phyloP scores from a whole-genome alignment of 2,797 vertebrate species.

The Yasuhikotakia modesta region DNA sequence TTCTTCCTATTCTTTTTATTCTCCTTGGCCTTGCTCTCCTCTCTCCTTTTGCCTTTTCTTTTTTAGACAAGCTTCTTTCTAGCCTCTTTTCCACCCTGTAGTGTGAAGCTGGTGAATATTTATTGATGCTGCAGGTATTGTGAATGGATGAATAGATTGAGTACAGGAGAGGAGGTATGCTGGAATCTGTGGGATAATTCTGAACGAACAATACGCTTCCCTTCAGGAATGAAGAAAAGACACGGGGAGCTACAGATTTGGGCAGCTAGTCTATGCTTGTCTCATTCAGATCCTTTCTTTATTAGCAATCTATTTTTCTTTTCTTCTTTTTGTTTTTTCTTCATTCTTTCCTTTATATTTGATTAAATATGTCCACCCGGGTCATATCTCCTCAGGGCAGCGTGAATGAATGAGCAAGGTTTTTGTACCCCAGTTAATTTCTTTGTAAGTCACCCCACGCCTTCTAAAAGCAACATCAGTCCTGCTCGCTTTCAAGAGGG shows the following conservation, averaged over 20 bases:
- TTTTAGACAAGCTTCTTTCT: constrained; percentile 53
- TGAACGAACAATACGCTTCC: constrained; percentile 58
- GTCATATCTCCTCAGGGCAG: constrained; percentile 61
- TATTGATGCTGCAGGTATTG: constrained; percentile 70
- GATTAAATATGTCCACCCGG: constrained; percentile 55
- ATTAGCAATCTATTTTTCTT: constrained; percentile 18
- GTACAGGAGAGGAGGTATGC: constrained; percentile 58
- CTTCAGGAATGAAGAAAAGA: constrained; percentile 55
- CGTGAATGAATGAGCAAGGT: constrained; percentile 51
- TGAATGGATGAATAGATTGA: constrained; percentile 64
- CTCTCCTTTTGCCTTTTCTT: constrained; percentile 60
- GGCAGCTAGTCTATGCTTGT: constrained; percentile 53
- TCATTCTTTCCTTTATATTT: constrained; percentile 20
- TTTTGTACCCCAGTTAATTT: constrained; percentile 31
- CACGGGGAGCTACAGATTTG: constrained; percentile 56
- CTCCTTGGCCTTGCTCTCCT: constrained; percentile 58
- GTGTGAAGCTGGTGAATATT: constrained; percentile 67
- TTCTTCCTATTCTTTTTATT: constrained; percentile 60
- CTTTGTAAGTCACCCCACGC: constrained; percentile 55
- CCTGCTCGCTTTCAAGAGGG: constrained; percentile 47
- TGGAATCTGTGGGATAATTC: constrained; percentile 52
- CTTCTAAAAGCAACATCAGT: constrained; percentile 56
- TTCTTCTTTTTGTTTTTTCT: constrained; percentile 10
- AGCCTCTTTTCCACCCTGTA: constrained; percentile 60
- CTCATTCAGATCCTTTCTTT: constrained; percentile 39